These are phyloP conservation scores for Ferrisia virgata DNA, from an alignment of 2,888 invertebrate genomes.

Conservation along the genomic window DNA sequence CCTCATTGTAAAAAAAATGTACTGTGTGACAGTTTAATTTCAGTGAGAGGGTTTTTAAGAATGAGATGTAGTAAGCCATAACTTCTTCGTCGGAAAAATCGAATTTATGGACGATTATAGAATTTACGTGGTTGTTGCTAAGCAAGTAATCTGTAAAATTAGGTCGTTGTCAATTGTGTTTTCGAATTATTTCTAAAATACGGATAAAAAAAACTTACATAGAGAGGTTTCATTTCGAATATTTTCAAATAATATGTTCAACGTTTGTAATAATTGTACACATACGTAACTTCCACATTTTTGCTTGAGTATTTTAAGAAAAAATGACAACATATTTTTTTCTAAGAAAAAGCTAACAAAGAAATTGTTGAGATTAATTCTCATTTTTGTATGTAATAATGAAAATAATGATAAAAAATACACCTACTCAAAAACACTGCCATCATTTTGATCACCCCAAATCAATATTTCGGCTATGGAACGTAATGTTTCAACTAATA, in stretches of 20 bases:
- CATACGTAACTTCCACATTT: slow-evolving; percentile 96
- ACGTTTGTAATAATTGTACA: slow-evolving; percentile 93
- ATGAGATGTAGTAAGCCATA: slow-evolving; percentile 99
- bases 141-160: slow-evolving; percentile 86
- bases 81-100: slow-evolving; percentile 99
- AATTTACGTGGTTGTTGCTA: slow-evolving; percentile 99
- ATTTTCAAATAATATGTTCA: slow-evolving; percentile 99
- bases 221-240: slow-evolving; percentile 97
- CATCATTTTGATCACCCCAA: slow-evolving; percentile 99
- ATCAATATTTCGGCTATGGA: slow-evolving; percentile 98
- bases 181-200: neutral
- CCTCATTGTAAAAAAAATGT: slow-evolving; percentile 99
- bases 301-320: slow-evolving; percentile 94
- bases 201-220: slow-evolving; percentile 83
- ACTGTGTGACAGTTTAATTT: slow-evolving; percentile 97
- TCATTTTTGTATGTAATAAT: neutral
- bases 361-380: neutral
- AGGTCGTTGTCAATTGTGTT: neutral
- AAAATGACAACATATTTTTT: slow-evolving; percentile 98
- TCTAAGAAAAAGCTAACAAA: slow-evolving; percentile 98
- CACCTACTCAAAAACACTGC: slow-evolving; percentile 97
- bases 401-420: neutral
- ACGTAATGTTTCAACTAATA: slow-evolving; percentile 92
- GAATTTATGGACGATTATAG: slow-evolving; percentile 98
- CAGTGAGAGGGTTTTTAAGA: slow-evolving; percentile 94